Conservation (phyloP, 2,888 invertebrate species). For the Frankliniella fusca region DNA sequence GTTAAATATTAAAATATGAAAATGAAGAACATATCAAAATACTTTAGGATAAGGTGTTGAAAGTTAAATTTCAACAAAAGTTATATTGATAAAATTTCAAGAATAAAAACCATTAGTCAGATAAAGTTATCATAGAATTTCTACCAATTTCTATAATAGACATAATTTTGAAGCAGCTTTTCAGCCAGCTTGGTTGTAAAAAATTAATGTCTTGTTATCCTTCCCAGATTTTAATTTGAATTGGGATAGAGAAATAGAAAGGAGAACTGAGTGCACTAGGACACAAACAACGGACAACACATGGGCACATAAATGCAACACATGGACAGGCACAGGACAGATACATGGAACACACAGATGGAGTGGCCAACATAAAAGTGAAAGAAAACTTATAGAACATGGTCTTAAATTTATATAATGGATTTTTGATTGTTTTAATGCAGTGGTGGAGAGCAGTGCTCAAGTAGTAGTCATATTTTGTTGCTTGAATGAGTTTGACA, state of each 20-base stretch:
- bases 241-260: neutral
- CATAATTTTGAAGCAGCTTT: constrained; percentile 24
- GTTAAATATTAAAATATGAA: constrained; percentile 36
- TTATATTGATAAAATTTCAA: constrained; percentile 31
- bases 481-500: too few species aligned
- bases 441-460: neutral
- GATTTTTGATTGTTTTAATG: neutral
- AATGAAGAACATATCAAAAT: constrained; percentile 30
- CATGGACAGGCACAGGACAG: constrained; percentile 30
- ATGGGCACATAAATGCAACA: constrained; percentile 20
- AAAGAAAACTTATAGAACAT: neutral
- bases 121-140: neutral
- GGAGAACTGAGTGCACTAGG: constrained; percentile 14
- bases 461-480: neutral
- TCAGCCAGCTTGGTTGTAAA: neutral
- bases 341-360: constrained; percentile 31
- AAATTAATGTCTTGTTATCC: constrained; percentile 32
- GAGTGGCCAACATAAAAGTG: neutral
- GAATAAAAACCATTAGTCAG: neutral
- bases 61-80: constrained; percentile 30
- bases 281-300: constrained; percentile 6
- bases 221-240: neutral
- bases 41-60: too few species aligned
- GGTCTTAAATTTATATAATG: neutral
- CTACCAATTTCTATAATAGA: constrained; percentile 30